These are phyloP conservation scores for Semotilus atromaculatus DNA, from an alignment of 2,797 vertebrate genomes.

Conservation along the genomic window DNA sequence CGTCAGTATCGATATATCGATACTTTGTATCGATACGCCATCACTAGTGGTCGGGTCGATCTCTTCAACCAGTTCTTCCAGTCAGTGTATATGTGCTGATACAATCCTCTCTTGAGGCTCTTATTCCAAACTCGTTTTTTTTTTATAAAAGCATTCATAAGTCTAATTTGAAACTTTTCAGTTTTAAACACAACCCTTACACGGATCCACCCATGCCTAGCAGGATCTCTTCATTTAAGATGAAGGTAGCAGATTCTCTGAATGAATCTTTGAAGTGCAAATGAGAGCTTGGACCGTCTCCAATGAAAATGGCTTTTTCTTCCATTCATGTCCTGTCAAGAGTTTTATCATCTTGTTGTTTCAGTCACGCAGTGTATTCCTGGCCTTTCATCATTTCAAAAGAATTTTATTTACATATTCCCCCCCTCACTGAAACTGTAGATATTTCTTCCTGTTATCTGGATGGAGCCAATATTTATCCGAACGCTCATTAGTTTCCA, in stretches of 20 bases:
- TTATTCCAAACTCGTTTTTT: background rate
- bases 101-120: background rate
- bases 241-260: background rate
- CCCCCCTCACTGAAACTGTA: background rate
- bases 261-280: slow-evolving; percentile 30
- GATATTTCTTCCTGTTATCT: slow-evolving; percentile 5
- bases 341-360: slow-evolving; percentile 29
- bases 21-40: too few relatives aligned
- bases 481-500: background rate
- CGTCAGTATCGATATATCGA: too few relatives aligned
- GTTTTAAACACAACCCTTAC: background rate
- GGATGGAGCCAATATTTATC: slow-evolving; percentile 32
- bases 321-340: slow-evolving; percentile 10
- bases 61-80: too few relatives aligned
- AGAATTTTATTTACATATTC: slow-evolving; percentile 45
- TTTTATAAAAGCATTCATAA: background rate
- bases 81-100: slow-evolving; percentile 49
- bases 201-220: background rate
- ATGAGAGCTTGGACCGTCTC: slow-evolving; percentile 8
- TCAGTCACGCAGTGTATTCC: slow-evolving; percentile 10
- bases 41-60: too few relatives aligned
- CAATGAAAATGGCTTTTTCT: slow-evolving; percentile 15
- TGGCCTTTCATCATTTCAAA: slow-evolving; percentile 31
- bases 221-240: background rate
- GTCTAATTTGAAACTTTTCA: background rate